Evolutionary conservation across 1,140 invertebrate genomes (phyloP).

Genomic region (Wiebesia pumilae): DNA sequence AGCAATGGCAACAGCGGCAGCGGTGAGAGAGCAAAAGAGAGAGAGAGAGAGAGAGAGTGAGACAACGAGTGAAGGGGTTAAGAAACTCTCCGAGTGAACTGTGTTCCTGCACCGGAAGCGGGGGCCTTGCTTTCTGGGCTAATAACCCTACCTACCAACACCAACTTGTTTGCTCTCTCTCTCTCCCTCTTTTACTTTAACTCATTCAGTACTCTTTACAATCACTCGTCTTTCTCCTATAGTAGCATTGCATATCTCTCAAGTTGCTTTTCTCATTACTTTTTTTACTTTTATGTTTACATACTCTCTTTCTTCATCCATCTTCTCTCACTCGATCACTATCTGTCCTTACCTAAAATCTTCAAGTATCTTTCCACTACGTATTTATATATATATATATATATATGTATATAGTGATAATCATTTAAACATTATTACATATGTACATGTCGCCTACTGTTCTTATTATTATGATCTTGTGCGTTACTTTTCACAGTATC

Average conservation of each 20-base stretch:
- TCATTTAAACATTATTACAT: not conserved
- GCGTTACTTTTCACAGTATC: too few relatives aligned
- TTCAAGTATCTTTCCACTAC: not conserved
- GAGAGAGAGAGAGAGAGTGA: constrained; percentile 30
- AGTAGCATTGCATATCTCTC: constrained; percentile 2
- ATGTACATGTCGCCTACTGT: too few relatives aligned
- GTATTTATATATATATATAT: too few relatives aligned
- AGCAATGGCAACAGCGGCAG: not conserved
- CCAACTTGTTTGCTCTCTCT: constrained; percentile 30
- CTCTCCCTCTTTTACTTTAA: constrained; percentile 8
- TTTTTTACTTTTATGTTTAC: not conserved
- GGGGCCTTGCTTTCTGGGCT: constrained; percentile 75
- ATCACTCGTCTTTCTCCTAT: constrained; percentile 25
- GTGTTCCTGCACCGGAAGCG: constrained; percentile 74
- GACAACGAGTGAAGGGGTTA: constrained; percentile 67
- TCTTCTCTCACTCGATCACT: not conserved
- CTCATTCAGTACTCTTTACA: constrained; percentile 7
- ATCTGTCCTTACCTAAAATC: not conserved
- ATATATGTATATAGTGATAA: too few relatives aligned
- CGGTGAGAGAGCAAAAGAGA: not conserved
- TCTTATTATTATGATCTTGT: too few relatives aligned
- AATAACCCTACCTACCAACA: constrained; percentile 74
- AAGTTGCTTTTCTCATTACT: not conserved
- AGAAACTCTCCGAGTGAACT: constrained; percentile 71
- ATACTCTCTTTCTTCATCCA: not conserved